A percentile compares a stretch with the other conserved stretches of the same genome.
Evolutionary conservation across 2,113 vertebrate species (phyloP).

Genomic region (Agelaius tricolor): DNA sequence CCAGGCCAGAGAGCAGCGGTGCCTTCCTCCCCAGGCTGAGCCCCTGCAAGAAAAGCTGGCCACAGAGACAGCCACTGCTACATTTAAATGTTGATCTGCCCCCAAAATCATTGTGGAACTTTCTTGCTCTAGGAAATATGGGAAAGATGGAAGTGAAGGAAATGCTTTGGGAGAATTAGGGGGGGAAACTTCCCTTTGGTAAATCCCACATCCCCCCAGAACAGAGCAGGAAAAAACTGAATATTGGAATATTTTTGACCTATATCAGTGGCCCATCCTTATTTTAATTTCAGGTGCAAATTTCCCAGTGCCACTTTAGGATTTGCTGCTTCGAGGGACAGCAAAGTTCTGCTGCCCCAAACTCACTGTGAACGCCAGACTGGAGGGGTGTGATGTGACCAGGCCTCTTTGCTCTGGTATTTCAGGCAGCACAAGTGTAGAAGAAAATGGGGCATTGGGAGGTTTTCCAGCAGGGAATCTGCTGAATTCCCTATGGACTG

Average conservation of each 20-base stretch:
- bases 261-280: neutral
- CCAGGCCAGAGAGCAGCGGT: neutral
- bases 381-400: neutral
- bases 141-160: neutral
- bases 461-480: neutral
- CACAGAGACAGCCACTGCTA: neutral
- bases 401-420: neutral
- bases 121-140: neutral
- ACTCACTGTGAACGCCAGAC: neutral
- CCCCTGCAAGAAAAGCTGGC: neutral
- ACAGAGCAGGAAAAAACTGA: neutral
- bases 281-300: neutral
- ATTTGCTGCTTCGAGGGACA: neutral
- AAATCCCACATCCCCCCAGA: neutral
- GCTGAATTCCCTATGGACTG: neutral
- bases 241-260: neutral
- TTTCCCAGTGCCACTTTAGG: neutral
- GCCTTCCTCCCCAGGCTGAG: neutral
- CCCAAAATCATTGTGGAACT: neutral
- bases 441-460: neutral
- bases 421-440: neutral
- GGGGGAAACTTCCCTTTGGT: neutral
- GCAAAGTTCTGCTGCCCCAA: neutral
- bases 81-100: neutral
- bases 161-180: neutral